Conservation (phyloP, 1,140 invertebrate species). For the Zaprionus lachaisei region DNA sequence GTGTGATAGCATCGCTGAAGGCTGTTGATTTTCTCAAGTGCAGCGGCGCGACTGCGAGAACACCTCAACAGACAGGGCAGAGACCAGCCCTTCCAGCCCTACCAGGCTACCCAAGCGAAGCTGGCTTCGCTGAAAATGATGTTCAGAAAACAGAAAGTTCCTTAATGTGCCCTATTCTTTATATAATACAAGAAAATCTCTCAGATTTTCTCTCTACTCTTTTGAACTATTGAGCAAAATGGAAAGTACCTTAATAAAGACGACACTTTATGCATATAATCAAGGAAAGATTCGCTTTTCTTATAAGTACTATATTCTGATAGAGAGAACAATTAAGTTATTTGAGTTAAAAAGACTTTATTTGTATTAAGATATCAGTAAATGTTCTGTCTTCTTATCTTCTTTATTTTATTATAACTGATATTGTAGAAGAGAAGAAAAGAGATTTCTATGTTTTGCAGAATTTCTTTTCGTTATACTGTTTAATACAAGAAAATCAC, state of each 20-base stretch:
- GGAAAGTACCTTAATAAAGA: background rate
- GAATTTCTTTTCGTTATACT: no score
- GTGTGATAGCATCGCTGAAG: constrained; percentile 53
- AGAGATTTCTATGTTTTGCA: no score
- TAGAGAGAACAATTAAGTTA: no score
- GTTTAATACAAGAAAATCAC: no score
- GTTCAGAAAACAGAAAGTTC: background rate
- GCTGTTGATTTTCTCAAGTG: constrained; percentile 53
- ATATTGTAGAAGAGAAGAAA: no score
- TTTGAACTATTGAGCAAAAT: background rate
- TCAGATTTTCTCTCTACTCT: background rate
- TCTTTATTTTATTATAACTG: no score
- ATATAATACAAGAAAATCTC: background rate
- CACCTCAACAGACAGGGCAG: background rate
- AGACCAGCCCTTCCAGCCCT: background rate
- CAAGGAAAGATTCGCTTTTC: no score
- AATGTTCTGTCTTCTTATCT: no score
- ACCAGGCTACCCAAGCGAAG: background rate
- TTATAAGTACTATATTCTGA: no score
- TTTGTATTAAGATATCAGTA: no score
- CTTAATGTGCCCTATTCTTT: background rate
- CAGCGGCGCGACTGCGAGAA: constrained; percentile 28
- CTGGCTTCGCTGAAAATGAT: background rate
- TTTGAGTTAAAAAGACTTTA: no score
- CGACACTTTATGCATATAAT: no score